phyloP scores from a whole-genome alignment of 2,797 vertebrate species.

The Gastrophryne carolinensis region DNA sequence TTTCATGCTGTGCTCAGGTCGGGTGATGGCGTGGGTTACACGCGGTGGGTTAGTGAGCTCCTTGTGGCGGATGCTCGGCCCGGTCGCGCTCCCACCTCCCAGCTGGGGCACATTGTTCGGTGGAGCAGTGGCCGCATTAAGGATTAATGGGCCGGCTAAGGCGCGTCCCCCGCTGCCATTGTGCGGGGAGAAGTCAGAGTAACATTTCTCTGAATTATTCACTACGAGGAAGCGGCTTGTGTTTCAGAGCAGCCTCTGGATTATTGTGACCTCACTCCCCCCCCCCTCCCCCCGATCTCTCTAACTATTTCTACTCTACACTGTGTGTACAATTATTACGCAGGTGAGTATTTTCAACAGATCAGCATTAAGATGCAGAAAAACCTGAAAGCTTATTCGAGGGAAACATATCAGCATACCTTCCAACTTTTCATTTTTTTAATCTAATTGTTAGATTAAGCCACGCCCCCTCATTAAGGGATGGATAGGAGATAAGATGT shows the following conservation, averaged over 20 bases:
- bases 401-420: too few relatives aligned
- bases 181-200: conserved; percentile 30
- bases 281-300: too few relatives aligned
- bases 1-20: too few relatives aligned
- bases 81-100: neutral
- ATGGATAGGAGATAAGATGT: too few relatives aligned
- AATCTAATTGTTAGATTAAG: too few relatives aligned
- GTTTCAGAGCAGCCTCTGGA: neutral
- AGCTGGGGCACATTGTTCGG: neutral
- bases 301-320: too few relatives aligned
- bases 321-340: too few relatives aligned
- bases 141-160: conserved; percentile 27
- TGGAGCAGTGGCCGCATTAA: conserved; percentile 20
- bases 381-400: too few relatives aligned
- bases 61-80: neutral
- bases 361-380: too few relatives aligned
- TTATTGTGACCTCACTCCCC: conserved; percentile 6
- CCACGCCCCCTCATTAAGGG: too few relatives aligned
- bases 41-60: neutral
- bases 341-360: too few relatives aligned
- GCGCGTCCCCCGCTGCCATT: conserved; percentile 6
- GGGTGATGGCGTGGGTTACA: neutral
- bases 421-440: too few relatives aligned
- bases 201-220: conserved; percentile 38
- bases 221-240: neutral